These are phyloP conservation scores for Proteles cristata DNA, from an alignment of 2,113 vertebrate genomes.

Conservation along the genomic window DNA sequence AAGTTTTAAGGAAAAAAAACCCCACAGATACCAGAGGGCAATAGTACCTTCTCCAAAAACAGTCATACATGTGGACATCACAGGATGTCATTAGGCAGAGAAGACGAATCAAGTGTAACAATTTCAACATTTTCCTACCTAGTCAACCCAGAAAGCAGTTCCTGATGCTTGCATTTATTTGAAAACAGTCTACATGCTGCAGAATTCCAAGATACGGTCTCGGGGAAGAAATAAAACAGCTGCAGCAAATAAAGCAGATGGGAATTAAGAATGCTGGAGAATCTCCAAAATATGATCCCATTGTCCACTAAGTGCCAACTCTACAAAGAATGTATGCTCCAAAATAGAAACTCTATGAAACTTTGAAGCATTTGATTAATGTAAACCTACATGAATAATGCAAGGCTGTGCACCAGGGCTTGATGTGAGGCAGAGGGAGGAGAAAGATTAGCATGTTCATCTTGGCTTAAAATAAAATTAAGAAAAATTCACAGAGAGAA, in stretches of 20 bases:
- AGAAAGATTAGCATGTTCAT: slow-evolving; percentile 70
- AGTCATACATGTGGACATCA: neutral
- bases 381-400: slow-evolving; percentile 82
- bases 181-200: slow-evolving; percentile 20
- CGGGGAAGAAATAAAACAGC: slow-evolving; percentile 64
- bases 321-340: slow-evolving; percentile 73
- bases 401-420: slow-evolving; percentile 59
- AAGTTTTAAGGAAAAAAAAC: neutral
- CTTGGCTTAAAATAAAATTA: slow-evolving; percentile 31
- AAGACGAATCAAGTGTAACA: neutral
- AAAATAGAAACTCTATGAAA: slow-evolving; percentile 83
- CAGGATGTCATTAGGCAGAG: neutral
- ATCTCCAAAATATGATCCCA: slow-evolving; percentile 64
- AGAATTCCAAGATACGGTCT: slow-evolving; percentile 42
- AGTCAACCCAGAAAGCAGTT: neutral
- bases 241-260: slow-evolving; percentile 72
- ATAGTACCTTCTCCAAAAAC: neutral
- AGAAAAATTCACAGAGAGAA: slow-evolving; percentile 66
- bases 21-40: neutral
- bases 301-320: slow-evolving; percentile 62
- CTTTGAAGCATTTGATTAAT: slow-evolving; percentile 79
- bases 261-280: slow-evolving; percentile 81
- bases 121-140: neutral
- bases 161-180: slow-evolving; percentile 13
- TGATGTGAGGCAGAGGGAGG: slow-evolving; percentile 61